Evolutionary conservation across 2,797 vertebrate species (phyloP).

Genomic region (Falco naumanni): DNA sequence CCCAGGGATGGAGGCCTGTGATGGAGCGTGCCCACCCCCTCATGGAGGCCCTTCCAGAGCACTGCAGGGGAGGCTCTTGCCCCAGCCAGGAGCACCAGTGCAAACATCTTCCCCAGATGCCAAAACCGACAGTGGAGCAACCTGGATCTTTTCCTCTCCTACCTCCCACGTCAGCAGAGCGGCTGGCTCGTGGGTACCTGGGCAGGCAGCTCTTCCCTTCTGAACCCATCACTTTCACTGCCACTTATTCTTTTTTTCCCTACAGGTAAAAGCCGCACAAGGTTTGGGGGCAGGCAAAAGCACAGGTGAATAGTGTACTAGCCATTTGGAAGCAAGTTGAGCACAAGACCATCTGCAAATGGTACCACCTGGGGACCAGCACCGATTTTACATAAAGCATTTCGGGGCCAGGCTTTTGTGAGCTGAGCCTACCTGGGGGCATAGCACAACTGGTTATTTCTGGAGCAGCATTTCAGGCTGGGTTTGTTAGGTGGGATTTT

Average conservation of each 20-base stretch:
- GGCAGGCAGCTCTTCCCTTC: neutral
- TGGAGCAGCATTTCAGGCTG: neutral
- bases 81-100: neutral
- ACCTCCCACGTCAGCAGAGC: fast-evolving
- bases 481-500: neutral
- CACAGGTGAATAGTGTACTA: neutral
- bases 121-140: neutral
- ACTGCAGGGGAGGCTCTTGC: neutral
- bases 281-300: neutral
- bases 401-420: neutral
- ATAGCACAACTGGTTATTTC: neutral
- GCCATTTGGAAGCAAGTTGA: neutral
- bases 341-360: neutral
- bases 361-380: neutral
- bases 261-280: neutral
- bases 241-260: no score
- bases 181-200: neutral
- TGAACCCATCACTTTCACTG: neutral
- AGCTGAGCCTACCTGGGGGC: neutral
- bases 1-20: fast-evolving
- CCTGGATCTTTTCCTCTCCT: neutral
- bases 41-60: neutral
- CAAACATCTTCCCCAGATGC: neutral
- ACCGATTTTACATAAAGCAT: neutral
- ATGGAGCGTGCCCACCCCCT: neutral